Base-by-base conservation (phyloP, 2,797 vertebrate genomes). In the Falco cherrug region DNA sequence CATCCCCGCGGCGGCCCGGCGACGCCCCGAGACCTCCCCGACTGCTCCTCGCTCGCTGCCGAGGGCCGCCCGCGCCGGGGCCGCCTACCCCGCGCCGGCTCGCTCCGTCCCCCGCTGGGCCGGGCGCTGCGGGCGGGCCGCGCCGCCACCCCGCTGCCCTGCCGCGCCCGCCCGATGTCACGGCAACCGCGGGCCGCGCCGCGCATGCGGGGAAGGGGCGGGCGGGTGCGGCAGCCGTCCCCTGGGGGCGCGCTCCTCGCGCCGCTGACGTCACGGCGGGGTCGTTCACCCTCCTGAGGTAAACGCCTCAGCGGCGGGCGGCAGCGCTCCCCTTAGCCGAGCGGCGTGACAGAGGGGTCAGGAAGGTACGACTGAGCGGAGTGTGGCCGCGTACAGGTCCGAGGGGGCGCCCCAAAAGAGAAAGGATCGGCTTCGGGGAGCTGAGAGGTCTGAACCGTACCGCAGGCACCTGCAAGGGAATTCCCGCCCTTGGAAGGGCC, bases 1-100 rank as follows among this genome's bases (percentile, higher is more conserved):
- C 98, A 99, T 98, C 43, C 65, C 94, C 70, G 50, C 70, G 5
- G 74, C 87, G 5, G 57, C 56, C n/a, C 87, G 16, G 60, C 64
- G 19, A 43, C 35, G 15, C 19, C 39, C 50, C n/a, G n/a, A n/a
- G n/a, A n/a, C n/a, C n/a, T n/a, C n/a, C n/a, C n/a, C n/a, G n/a
- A n/a, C n/a, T 7, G 57, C 47, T 59, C 47, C 31, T 6, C 37
- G 17, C 57, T 11, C 68, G 56, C 67, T 11, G 20, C 22, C 41
- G n/a, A n/a, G n/a, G n/a, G n/a, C n/a, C n/a, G n/a, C n/a, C n/a
- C n/a, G n/a, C n/a, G 11, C 60, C 39, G 25, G 68, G 53, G 48
- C 45, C n/a, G 5, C 73, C 79, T 33, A 17, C 33, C 11, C n/a
- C n/a, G n/a, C n/a, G n/a, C n/a, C n/a, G n/a, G n/a, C 22, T 26